Evolutionary conservation across 2,113 vertebrate species (phyloP).

Genomic region (Clinocottus analis): DNA sequence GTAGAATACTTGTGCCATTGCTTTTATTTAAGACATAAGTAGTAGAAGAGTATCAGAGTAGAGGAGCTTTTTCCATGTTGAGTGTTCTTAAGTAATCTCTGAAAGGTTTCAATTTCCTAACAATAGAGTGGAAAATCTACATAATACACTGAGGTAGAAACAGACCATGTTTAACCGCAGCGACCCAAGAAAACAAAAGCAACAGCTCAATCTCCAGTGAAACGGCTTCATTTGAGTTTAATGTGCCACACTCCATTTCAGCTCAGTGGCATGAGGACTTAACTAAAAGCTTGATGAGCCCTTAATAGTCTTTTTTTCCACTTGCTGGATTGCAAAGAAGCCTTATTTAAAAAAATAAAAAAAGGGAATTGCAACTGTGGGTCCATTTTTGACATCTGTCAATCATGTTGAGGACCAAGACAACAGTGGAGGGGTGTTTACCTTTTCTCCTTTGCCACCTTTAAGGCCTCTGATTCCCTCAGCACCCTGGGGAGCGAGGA

Average conservation of each 20-base stretch:
- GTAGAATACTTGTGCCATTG: neutral
- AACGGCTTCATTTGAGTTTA: constrained; percentile 53
- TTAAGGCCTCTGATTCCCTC: constrained; percentile 97
- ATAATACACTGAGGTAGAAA: neutral
- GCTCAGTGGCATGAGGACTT: constrained; percentile 42
- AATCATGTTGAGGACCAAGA: constrained; percentile 6
- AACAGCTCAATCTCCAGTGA: constrained; percentile 33
- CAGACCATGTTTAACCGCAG: constrained; percentile 7
- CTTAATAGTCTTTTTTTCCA: constrained; percentile 61
- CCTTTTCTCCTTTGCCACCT: constrained; percentile 98
- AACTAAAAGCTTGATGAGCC: constrained; percentile 51
- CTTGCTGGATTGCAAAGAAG: constrained; percentile 6
- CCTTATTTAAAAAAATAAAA: constrained; percentile 31
- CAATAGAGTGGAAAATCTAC: neutral
- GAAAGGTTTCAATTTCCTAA: neutral
- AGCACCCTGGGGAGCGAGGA: constrained; percentile 86
- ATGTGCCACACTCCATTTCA: constrained; percentile 69
- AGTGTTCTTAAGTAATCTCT: constrained; percentile 14
- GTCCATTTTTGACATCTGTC: constrained; percentile 53
- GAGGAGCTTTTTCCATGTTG: neutral
- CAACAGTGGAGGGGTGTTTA: constrained; percentile 65
- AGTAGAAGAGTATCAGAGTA: neutral
- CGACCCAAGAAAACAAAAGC: constrained; percentile 45
- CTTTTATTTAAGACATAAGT: constrained; percentile 2
- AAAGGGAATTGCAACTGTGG: constrained; percentile 33